phyloP scores from a whole-genome alignment of 2,888 invertebrate species.

The Ischnura elegans region DNA sequence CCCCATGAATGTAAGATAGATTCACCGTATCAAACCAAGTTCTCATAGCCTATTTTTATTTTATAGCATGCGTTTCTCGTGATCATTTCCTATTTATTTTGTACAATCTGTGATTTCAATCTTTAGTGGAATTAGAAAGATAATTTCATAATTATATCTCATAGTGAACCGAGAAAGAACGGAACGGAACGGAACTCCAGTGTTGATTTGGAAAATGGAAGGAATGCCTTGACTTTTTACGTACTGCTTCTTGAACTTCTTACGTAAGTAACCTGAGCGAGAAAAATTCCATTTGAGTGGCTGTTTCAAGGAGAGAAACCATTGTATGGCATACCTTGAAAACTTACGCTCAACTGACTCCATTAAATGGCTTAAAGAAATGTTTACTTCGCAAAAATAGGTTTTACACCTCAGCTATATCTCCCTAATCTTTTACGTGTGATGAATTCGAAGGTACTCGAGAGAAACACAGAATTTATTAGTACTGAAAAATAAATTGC shows the following conservation, averaged over 20 bases:
- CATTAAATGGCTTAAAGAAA: constrained; percentile 23
- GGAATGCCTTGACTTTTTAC: neutral
- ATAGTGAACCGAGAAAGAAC: too few species aligned
- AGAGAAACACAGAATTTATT: neutral
- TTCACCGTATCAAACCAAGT: too few species aligned
- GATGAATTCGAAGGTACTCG: neutral
- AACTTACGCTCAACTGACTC: neutral
- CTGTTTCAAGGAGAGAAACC: constrained; percentile 23
- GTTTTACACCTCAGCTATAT: neutral
- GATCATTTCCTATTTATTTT: too few species aligned
- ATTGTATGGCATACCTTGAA: neutral
- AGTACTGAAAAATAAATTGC: too few species aligned
- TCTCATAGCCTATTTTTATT: too few species aligned
- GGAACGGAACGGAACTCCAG: neutral
- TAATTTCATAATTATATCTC: neutral
- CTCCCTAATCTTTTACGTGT: neutral
- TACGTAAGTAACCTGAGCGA: neutral
- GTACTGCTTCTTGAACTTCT: too few species aligned
- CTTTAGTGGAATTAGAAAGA: too few species aligned
- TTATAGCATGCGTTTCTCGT: too few species aligned
- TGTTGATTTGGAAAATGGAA: neutral
- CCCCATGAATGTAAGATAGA: too few species aligned
- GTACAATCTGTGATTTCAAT: too few species aligned
- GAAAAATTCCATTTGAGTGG: constrained; percentile 5
- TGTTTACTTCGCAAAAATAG: neutral